Conservation (phyloP, 1,140 invertebrate species). For the Steinernema feltiae region DNA sequence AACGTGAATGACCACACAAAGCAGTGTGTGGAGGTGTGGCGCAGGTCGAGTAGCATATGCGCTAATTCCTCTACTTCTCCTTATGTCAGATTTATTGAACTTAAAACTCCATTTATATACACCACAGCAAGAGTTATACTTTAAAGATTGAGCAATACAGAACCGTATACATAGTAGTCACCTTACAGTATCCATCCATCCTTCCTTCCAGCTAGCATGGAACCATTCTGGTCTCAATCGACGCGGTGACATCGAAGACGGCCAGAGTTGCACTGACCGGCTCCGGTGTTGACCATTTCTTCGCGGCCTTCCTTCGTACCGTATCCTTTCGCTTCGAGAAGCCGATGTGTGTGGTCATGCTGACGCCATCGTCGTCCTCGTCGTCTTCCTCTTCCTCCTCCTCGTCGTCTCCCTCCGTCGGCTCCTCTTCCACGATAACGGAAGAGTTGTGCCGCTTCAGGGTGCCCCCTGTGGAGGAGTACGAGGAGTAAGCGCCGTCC, state of each 20-base stretch:
- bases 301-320: background rate
- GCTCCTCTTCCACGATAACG: slow-evolving; percentile 3
- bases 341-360: slow-evolving; percentile 10
- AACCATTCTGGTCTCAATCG: background rate
- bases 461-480: background rate
- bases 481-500: slow-evolving; percentile 9
- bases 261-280: background rate
- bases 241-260: background rate
- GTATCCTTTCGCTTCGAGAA: background rate
- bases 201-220: background rate
- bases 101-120: too few species aligned
- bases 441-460: slow-evolving; percentile 12
- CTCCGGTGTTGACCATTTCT: background rate
- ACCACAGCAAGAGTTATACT: too few species aligned
- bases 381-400: slow-evolving; percentile 4
- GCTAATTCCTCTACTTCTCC: too few species aligned
- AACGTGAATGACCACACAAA: too few species aligned
- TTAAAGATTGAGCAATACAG: slow-evolving; percentile 1
- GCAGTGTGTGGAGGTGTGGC: too few species aligned
- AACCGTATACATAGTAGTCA: background rate
- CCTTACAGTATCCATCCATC: background rate
- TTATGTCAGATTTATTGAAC: too few species aligned
- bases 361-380: slow-evolving; percentile 13
- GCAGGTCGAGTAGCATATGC: too few species aligned
- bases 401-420: background rate